Percentiles rank a stretch among this genome's conserved stretches.
These are phyloP conservation scores for Hydropsyche betteni DNA, from an alignment of 2,888 invertebrate species.

Conservation along the genomic window DNA sequence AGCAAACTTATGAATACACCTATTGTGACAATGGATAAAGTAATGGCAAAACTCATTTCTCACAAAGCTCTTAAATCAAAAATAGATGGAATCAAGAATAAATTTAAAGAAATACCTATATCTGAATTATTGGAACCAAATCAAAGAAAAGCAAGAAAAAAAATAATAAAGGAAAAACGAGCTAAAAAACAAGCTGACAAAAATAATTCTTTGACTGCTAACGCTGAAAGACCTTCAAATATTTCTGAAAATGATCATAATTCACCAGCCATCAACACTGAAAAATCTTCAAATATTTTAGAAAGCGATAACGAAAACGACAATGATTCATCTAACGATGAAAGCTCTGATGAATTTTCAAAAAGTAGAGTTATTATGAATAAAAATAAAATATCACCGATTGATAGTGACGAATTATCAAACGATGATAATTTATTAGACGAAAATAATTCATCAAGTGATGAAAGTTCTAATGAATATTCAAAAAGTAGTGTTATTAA, in stretches of 20 bases:
- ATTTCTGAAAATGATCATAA: constrained; percentile 10
- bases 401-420: too few relatives aligned
- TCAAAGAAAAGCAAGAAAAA: constrained; percentile 43
- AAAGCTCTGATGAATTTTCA: neutral
- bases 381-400: too few relatives aligned
- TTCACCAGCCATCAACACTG: too few relatives aligned
- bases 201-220: neutral
- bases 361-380: too few relatives aligned
- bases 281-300: neutral
- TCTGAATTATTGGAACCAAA: constrained; percentile 45
- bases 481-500: too few relatives aligned
- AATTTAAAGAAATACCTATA: constrained; percentile 43
- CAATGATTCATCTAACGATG: constrained; percentile 25
- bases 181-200: neutral
- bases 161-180: constrained; percentile 45
- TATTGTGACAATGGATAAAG: constrained; percentile 46
- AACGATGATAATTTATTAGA: too few relatives aligned
- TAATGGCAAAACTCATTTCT: constrained; percentile 45
- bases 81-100: constrained; percentile 41
- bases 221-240: neutral
- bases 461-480: neutral
- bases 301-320: constrained; percentile 11
- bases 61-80: constrained; percentile 45
- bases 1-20: constrained; percentile 48
- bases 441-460: constrained; percentile 16